A percentile compares a stretch with the other conserved stretches of the same genome.
These are phyloP conservation scores for Drosophila malerkotliana DNA, from an alignment of 1,140 invertebrate genomes.

Conservation along the genomic window DNA sequence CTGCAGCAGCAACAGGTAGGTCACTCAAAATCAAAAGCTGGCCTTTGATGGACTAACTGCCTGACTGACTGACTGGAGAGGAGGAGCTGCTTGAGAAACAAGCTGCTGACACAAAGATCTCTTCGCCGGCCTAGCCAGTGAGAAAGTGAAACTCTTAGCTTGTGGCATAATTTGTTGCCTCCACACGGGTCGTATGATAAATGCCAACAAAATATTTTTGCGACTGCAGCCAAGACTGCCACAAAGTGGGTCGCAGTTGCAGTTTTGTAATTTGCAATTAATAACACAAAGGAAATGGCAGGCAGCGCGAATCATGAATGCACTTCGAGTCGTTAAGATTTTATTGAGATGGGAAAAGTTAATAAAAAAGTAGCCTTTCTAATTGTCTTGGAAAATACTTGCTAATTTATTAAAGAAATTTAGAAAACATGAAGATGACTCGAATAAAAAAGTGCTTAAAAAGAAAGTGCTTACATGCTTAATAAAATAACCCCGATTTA, in stretches of 20 bases:
- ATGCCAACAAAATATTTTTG: conserved; percentile 59
- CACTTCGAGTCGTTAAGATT: conserved; percentile 9
- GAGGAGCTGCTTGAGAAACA: background rate
- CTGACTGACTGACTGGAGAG: conserved; percentile 5
- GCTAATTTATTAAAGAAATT: background rate
- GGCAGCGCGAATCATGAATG: conserved; percentile 17
- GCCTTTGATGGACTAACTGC: conserved; percentile 30
- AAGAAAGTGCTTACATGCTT: background rate
- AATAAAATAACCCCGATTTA: background rate
- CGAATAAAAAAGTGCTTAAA: background rate
- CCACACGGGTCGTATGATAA: conserved; percentile 70
- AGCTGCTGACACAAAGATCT: conserved; percentile 8
- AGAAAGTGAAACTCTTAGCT: conserved; percentile 70
- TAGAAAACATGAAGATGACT: background rate
- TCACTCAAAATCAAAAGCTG: conserved; percentile 46
- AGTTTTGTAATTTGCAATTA: conserved; percentile 75
- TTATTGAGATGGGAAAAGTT: conserved; percentile 27
- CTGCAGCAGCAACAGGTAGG: conserved; percentile 51
- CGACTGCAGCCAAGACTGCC: conserved; percentile 18
- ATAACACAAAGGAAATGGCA: conserved; percentile 45
- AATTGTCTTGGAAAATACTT: background rate
- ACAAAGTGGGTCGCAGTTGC: conserved; percentile 69
- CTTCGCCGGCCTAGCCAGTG: conserved; percentile 41
- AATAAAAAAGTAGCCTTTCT: background rate
- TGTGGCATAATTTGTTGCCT: conserved; percentile 63